Base-by-base conservation (phyloP, 2,113 vertebrate species). In the Notarius quadriscutis region DNA sequence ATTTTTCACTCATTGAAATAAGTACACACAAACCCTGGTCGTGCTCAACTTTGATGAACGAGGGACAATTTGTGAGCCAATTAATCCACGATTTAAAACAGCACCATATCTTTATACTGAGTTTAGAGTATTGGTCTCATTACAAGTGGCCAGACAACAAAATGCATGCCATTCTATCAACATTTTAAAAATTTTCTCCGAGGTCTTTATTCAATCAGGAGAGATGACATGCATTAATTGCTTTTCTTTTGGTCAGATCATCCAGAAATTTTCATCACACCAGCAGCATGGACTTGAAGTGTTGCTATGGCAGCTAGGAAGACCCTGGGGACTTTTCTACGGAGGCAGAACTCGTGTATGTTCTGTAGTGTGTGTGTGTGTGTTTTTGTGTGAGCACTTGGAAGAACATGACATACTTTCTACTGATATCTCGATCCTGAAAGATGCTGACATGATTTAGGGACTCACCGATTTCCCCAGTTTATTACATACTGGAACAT, bases 291-390 rank as follows among this genome's bases (percentile, higher is more conserved):
- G 67, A 86, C 80, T 74, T 75, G n/a, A 83, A 63, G n/a, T 69
- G 81, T 87, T 87, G 30, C 86, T 72, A 87, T 87, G 81, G 81
- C 81, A 87, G 81, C 86, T 48, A 74, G 48, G 60, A 65, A 58
- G 79, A 83, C 80, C 48, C 69, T 5, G 57, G 67, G n/a, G 86
- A 87, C 85, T 65, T 58, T 65, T 72, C 25, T 60, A 50, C 14
- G 34, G 30, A 65, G 65, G 57, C 84, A 82, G 53, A 50, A 27
- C 57, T 62, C 15, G 20, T 51, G 27, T 62, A 30, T 34, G 55
- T 58, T 78, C 20, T 51, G 34, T 74, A 53, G 77, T 2, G 27
- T 27, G 51, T 12, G 48, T 71, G 51, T 3, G 48, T 20, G 18
- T 41, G 30, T 79, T 25, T 20, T 30, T 41, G 18, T 60, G 15